Base-by-base conservation (phyloP, 2,888 invertebrate species). In the Steinernema carpocapsae region DNA sequence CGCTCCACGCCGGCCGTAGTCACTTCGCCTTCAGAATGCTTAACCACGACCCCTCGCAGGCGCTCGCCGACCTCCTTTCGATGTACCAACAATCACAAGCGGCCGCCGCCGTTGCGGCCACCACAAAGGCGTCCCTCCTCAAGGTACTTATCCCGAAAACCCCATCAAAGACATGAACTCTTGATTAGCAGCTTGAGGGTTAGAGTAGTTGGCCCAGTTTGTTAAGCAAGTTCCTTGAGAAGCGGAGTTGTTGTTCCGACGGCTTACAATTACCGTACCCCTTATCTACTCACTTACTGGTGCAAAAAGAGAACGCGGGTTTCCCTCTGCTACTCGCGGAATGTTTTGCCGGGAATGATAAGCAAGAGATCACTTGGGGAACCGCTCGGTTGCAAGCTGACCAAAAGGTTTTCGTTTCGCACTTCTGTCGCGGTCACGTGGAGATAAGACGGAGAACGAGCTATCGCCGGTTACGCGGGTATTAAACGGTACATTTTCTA, bases 371-470 rank as follows among this genome's bases (percentile, higher is more conserved):
- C 64, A 32, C 32, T 64, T 37, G 17, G 32, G 64, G 22, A 29
- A 64, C 29, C 64, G 32, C 32, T 37, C 37, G 29, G 22, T 17
- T 64, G 64, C 64, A 64, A 32, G 64, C 32, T 64, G 37, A 37
- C 26, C 29, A 64, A n/a, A n/a, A n/a, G 64, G 64, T 64, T 64
- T 29, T n/a, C 32, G 22, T 19, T 52, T 52, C 22, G 22, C 52
- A 52, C 52, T 24, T 52, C 52, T 37, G 24, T 52, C 19, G 22
- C 64, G 10, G 64, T 64, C 64, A 64, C 64, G 64, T 64, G 64
- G 24, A 29, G 64, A 64, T 64, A 64, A 64, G 64, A 14, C 29
- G 12, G 24, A 22, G 22, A 22, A 22, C 24, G 52, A n/a, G 7
- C 48, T 48, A 48, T 48, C 48, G 19, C 7, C 19, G 12, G 52